Evolutionary conservation across 2,113 vertebrate genomes (phyloP), one percentile per base, ranked within the genome.

Genomic region (Gnathonemus longibarbis): DNA sequence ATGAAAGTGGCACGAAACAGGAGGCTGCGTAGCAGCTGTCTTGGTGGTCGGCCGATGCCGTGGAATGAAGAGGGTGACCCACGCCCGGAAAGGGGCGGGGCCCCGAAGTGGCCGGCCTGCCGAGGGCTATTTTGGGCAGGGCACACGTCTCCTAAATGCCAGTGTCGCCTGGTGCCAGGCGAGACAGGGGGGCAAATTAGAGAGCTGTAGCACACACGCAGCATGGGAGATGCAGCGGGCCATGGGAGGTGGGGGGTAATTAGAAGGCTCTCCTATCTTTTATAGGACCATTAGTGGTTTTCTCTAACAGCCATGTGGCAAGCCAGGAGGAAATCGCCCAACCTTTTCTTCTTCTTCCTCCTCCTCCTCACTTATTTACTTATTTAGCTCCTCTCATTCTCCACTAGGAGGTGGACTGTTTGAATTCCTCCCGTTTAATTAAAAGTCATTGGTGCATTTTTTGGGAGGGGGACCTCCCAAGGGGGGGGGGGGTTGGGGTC

Each of bases 191-290:
- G 62, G 52, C 21, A 93, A 93, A 94, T 93, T 92, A 93, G 83
- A 93, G 92, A 91, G 91, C 42, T 53, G 83, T 70, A 42, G 77
- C 88, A 17, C 74, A 83, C 35, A 62, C 19, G 66, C 88, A 88
- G 91, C 88, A 58, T 85, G 88, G 53, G 86, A 83, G 84, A 91
- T 52, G 89, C 84, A 83, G 70, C 58, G 50, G 31, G 53, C 56
- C 62, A 27, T 13, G 83, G 66, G 58, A 89, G 88, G 87, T 52
- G 90, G 88, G 84, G 88, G 70, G 50, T 92, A 93, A 93, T 93
- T 93, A 94, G 89, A 92, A 92, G 93, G 88, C 56, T 92, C 89
- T 90, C 87, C 89, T 91, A 86, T 92, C 91, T 94, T 93, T 94
- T 93, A 94, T 92, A 90, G 91, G 88, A 90, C 89, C 89, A 92